phyloP scores from a whole-genome alignment of 2,797 vertebrate species.

The Bryconaethiops microstoma region DNA sequence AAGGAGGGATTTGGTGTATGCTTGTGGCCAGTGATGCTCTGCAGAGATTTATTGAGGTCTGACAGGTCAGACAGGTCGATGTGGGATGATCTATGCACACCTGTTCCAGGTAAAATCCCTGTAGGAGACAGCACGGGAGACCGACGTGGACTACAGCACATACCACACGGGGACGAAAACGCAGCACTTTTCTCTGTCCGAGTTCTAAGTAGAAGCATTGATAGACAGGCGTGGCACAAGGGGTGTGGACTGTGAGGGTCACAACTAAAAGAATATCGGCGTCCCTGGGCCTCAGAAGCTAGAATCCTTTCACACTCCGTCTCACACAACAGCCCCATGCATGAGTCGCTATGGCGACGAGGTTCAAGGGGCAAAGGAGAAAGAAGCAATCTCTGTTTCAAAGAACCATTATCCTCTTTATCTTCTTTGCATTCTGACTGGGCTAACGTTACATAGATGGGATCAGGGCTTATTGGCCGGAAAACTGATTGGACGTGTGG shows the following conservation, averaged over 20 bases:
- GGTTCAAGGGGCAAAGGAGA: constrained; percentile 51
- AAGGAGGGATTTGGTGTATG: constrained; percentile 39
- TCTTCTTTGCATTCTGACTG: constrained; percentile 53
- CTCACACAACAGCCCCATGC: constrained; percentile 47
- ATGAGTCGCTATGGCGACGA: constrained; percentile 72
- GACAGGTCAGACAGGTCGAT: constrained; percentile 73
- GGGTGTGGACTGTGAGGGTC: constrained; percentile 40
- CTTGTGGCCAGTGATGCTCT: constrained; percentile 76
- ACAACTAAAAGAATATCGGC: constrained; percentile 71
- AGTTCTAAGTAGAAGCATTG: constrained; percentile 62
- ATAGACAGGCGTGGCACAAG: constrained; percentile 69
- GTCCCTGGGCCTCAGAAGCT: constrained; percentile 47
- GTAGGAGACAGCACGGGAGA: constrained; percentile 34
- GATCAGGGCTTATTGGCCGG: constrained; percentile 54
- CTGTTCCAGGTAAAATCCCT: constrained; percentile 24
- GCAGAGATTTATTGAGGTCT: constrained; percentile 75
- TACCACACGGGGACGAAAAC: constrained; percentile 49
- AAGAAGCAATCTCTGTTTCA: constrained; percentile 46
- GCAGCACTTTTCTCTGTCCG: constrained; percentile 41
- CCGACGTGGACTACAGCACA: constrained; percentile 52
- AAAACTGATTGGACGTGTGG: constrained; percentile 59
- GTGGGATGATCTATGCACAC: constrained; percentile 39
- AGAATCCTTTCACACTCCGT: constrained; percentile 30
- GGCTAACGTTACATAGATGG: constrained; percentile 44
- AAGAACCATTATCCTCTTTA: constrained; percentile 43